phyloP scores from a whole-genome alignment of 2,797 vertebrate genomes.

The Echiichthys vipera region DNA sequence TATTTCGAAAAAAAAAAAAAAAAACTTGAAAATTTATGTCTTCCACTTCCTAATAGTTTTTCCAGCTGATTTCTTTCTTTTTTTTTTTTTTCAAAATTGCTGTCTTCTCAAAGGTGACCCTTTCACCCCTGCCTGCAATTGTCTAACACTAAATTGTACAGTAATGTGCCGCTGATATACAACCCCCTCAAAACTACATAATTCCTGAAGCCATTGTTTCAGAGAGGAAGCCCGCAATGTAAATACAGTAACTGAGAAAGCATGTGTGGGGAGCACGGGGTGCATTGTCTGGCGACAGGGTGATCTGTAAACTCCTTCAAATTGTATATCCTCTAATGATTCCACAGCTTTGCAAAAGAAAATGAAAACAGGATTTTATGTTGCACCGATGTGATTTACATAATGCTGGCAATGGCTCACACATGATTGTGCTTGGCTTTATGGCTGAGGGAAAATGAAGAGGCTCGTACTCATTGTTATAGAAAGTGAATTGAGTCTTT shows the following conservation, averaged over 20 bases:
- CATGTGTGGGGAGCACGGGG: constrained; percentile 88
- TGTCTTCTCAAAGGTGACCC: constrained; percentile 82
- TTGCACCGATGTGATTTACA: constrained; percentile 80
- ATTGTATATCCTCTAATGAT: constrained; percentile 83
- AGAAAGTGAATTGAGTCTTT: constrained; percentile 78
- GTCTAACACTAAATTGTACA: constrained; percentile 83
- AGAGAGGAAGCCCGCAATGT: constrained; percentile 93
- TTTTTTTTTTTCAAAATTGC: constrained; percentile 73
- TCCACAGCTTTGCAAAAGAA: constrained; percentile 82
- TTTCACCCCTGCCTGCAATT: constrained; percentile 82
- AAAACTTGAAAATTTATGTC: constrained; percentile 86
- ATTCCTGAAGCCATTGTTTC: constrained; percentile 95
- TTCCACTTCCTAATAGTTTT: constrained; percentile 90
- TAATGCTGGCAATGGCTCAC: constrained; percentile 80
- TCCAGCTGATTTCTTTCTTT: constrained; percentile 83
- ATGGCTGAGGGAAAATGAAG: constrained; percentile 77
- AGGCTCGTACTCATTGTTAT: constrained; percentile 70
- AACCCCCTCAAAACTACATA: constrained; percentile 73
- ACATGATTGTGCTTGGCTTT: constrained; percentile 83
- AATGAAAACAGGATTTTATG: constrained; percentile 85
- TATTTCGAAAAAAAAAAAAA: constrained; percentile 74
- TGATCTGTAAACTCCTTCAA: constrained; percentile 79
- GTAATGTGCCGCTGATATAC: constrained; percentile 76
- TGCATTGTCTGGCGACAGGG: constrained; percentile 77
- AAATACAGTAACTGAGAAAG: constrained; percentile 97